These are phyloP conservation scores for Euphydryas editha DNA, from an alignment of 2,888 invertebrate genomes.

Conservation along the genomic window DNA sequence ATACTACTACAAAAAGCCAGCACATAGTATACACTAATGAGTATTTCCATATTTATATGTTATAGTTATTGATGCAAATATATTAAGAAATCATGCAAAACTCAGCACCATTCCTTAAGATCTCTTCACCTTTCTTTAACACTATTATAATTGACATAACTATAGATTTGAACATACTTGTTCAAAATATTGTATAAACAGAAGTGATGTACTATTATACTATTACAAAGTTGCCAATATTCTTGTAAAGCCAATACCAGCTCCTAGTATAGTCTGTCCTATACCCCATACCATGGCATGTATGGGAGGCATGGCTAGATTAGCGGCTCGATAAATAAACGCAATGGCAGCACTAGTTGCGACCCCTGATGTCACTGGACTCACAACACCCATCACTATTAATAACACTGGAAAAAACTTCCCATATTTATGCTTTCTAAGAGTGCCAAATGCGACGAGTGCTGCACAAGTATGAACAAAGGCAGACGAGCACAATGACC, in stretches of 20 bases:
- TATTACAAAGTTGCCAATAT: slow-evolving; percentile 95
- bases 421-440: slow-evolving; percentile 97
- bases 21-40: slow-evolving; percentile 36
- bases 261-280: slow-evolving; percentile 95
- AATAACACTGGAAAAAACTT: slow-evolving; percentile 96
- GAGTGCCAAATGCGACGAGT: slow-evolving; percentile 94
- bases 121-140: slow-evolving; percentile 33
- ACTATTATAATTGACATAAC: slow-evolving; percentile 47
- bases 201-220: slow-evolving; percentile 22
- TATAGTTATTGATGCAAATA: slow-evolving; percentile 29
- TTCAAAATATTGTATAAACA: slow-evolving; percentile 34
- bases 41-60: slow-evolving; percentile 35
- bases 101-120: slow-evolving; percentile 41
- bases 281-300: slow-evolving; percentile 98
- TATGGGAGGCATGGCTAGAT: slow-evolving; percentile 94
- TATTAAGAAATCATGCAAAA: slow-evolving; percentile 33
- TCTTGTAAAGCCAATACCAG: slow-evolving; percentile 95
- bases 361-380: slow-evolving; percentile 94
- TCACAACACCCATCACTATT: slow-evolving; percentile 94
- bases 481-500: slow-evolving; percentile 97
- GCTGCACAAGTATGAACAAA: slow-evolving; percentile 96
- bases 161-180: slow-evolving; percentile 32
- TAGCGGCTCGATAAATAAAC: slow-evolving; percentile 95
- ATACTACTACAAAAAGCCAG: slow-evolving; percentile 25
- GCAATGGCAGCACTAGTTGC: slow-evolving; percentile 96